phyloP scores from a whole-genome alignment of 2,888 invertebrate species.

The Buathra laborator region DNA sequence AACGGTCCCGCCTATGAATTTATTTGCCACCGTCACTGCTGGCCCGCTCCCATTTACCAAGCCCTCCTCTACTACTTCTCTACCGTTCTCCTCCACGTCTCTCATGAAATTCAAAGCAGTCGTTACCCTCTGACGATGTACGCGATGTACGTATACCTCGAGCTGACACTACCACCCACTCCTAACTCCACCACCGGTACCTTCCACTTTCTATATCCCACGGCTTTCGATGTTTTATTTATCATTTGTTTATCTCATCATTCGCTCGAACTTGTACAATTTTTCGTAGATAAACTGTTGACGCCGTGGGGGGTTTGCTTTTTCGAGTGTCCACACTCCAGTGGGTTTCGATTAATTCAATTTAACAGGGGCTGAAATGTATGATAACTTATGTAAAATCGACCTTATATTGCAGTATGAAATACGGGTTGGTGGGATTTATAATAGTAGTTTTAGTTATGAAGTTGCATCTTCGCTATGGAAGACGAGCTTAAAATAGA shows the following conservation, averaged over 20 bases:
- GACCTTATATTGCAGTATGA: background rate
- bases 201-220: constrained; percentile 48
- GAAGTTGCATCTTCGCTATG: background rate
- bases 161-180: constrained; percentile 43
- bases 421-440: background rate
- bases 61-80: constrained; percentile 75
- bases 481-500: background rate
- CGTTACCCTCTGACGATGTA: constrained; percentile 80
- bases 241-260: constrained; percentile 81
- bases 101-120: constrained; percentile 84
- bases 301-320: background rate
- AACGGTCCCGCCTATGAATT: constrained; percentile 67
- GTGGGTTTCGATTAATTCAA: constrained; percentile 4
- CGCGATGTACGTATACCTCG: constrained; percentile 56
- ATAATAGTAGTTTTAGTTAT: background rate
- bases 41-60: constrained; percentile 78
- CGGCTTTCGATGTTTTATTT: constrained; percentile 82
- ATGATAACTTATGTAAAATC: background rate
- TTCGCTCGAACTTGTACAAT: constrained; percentile 70
- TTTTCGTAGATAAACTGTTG: constrained; percentile 50
- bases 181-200: constrained; percentile 30
- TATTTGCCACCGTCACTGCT: constrained; percentile 67
- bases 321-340: constrained; percentile 8
- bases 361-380: background rate
- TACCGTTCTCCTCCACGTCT: constrained; percentile 76